Percentiles rank a stretch among this genome's conserved stretches.
Evolutionary conservation across 2,113 vertebrate genomes (phyloP).

Genomic region (Phylloscopus whistleri): DNA sequence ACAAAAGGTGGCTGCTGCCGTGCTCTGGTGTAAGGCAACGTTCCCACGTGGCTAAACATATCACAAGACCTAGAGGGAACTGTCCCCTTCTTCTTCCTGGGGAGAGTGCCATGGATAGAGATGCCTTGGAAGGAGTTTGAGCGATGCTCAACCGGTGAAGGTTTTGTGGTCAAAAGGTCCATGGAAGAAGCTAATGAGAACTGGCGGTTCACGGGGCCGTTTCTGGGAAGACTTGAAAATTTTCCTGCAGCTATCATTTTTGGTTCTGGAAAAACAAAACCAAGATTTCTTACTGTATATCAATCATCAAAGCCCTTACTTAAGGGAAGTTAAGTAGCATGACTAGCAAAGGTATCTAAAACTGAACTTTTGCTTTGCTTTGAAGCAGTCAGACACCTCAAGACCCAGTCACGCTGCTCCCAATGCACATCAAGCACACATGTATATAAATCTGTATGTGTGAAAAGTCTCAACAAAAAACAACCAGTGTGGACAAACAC

Average conservation of each 20-base stretch:
- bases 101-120: constrained; percentile 94
- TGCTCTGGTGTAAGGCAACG: constrained; percentile 59
- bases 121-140: constrained; percentile 77
- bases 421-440: not conserved
- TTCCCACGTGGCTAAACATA: constrained; percentile 56
- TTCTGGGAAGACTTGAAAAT: constrained; percentile 88
- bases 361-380: not conserved
- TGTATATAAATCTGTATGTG: fast-evolving
- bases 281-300: not conserved
- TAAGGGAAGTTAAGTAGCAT: not conserved
- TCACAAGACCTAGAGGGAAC: constrained; percentile 68
- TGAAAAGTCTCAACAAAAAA: not conserved
- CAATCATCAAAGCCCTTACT: not conserved
- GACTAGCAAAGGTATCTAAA: constrained; percentile 24
- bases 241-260: constrained; percentile 95
- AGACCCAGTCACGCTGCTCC: not conserved
- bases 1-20: constrained; percentile 69
- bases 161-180: constrained; percentile 89
- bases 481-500: not conserved
- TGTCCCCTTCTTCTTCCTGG: constrained; percentile 86
- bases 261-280: constrained; percentile 69
- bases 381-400: not conserved
- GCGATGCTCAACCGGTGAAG: constrained; percentile 56
- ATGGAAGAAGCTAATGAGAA: constrained; percentile 85
- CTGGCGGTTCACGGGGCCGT: constrained; percentile 73